Evolutionary conservation across 2,888 invertebrate species (phyloP).

Genomic region (Eulithis testata): DNA sequence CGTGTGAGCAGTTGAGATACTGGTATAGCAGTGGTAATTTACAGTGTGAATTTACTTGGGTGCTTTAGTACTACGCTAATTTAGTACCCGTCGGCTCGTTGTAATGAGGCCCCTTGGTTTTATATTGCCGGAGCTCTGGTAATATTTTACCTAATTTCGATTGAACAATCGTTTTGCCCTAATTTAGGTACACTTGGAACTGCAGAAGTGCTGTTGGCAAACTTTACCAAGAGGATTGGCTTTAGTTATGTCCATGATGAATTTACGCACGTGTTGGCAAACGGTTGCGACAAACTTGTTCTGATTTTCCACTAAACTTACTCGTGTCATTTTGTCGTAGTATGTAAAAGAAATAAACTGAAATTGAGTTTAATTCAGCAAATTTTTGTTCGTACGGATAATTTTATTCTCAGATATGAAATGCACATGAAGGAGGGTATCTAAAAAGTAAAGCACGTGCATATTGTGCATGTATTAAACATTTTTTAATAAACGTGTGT

Average conservation of each 20-base stretch:
- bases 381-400: neutral
- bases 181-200: conserved; percentile 41
- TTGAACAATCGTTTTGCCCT: conserved; percentile 44
- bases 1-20: conserved; percentile 22
- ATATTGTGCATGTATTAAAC: neutral
- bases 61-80: conserved; percentile 34
- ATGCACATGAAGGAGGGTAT: neutral
- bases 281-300: neutral
- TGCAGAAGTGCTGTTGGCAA: conserved; percentile 37
- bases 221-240: conserved; percentile 28
- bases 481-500: conserved; percentile 1
- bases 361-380: neutral
- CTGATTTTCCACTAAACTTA: neutral
- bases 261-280: conserved; percentile 3
- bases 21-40: conserved; percentile 22
- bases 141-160: conserved; percentile 46
- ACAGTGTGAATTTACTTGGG: conserved; percentile 30
- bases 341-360: too few relatives aligned
- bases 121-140: conserved; percentile 38
- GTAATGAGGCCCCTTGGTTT: conserved; percentile 45
- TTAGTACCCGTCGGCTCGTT: conserved; percentile 38
- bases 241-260: conserved; percentile 20
- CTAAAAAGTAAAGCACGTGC: neutral
- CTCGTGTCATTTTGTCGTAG: neutral
- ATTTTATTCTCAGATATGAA: too few relatives aligned